phyloP scores from a whole-genome alignment of 2,113 vertebrate genomes.

The Gallinago jamesoni region DNA sequence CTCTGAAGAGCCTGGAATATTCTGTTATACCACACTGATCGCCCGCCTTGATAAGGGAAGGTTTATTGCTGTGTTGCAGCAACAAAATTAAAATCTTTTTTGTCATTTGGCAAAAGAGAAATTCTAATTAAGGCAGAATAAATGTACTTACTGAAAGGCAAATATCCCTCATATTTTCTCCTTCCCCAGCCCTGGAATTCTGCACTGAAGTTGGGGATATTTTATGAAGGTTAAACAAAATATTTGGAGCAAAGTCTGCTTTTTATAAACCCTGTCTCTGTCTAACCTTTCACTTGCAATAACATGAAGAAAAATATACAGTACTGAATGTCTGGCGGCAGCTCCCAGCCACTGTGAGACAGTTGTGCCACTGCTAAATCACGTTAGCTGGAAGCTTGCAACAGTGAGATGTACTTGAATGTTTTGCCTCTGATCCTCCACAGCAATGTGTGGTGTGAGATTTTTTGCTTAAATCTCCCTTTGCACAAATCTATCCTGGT shows the following conservation, averaged over 20 bases:
- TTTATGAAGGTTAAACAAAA: conserved; percentile 56
- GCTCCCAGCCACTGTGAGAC: conserved; percentile 27
- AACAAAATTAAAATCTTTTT: neutral
- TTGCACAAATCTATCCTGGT: neutral
- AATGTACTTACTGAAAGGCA: neutral
- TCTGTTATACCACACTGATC: neutral
- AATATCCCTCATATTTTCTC: neutral
- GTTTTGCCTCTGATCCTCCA: neutral
- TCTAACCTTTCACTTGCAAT: conserved; percentile 32
- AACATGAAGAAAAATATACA: conserved; percentile 49
- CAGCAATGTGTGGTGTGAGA: neutral
- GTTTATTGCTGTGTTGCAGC: neutral
- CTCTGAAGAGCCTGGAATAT: neutral
- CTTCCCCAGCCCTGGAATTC: neutral
- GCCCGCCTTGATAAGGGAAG: neutral
- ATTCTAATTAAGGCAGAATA: neutral
- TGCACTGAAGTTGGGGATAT: neutral
- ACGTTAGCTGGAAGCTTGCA: neutral
- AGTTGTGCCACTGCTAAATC: neutral
- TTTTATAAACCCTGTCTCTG: conserved; percentile 39
- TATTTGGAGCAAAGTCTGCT: conserved; percentile 42
- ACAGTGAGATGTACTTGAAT: neutral
- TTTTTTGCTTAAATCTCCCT: neutral
- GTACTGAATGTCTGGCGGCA: conserved; percentile 17
- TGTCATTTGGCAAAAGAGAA: neutral